Conservation (phyloP, 2,888 invertebrate species). For the Chironomus riparius region DNA sequence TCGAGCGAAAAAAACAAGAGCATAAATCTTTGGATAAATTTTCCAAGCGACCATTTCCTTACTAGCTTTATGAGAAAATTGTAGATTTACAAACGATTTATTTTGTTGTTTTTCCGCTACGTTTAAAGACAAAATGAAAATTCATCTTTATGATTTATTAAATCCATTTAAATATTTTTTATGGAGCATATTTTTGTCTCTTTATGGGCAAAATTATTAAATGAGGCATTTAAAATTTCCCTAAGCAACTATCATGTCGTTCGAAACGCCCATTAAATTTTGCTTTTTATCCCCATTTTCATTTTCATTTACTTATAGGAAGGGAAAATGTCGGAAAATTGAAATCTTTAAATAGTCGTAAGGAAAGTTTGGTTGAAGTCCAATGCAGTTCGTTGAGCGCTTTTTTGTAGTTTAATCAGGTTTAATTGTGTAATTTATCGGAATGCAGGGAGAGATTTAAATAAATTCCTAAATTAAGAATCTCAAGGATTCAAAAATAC, state of each 20-base stretch:
- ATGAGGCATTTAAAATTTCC: background rate
- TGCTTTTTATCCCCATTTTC: background rate
- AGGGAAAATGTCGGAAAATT: background rate
- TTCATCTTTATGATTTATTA: background rate
- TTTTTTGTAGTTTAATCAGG: too few species aligned
- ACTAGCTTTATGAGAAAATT: background rate
- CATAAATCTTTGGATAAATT: conserved; percentile 22
- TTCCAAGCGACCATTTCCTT: background rate
- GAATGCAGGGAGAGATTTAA: too few species aligned
- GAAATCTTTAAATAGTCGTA: background rate
- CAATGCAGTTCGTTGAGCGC: too few species aligned
- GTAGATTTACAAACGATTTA: conserved; percentile 1
- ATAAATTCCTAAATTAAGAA: too few species aligned
- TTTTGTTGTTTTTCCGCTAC: background rate
- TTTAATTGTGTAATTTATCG: too few species aligned
- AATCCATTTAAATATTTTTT: background rate
- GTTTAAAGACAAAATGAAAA: background rate
- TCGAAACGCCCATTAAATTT: conserved; percentile 22
- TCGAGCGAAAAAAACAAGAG: conserved; percentile 1
- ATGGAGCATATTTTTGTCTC: background rate
- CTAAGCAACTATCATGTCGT: background rate
- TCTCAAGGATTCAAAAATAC: too few species aligned
- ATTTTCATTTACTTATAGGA: background rate
- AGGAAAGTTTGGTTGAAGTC: too few species aligned
- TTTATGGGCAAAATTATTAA: background rate